phyloP scores from a whole-genome alignment of 2,888 invertebrate species.

The Lottia scabra region DNA sequence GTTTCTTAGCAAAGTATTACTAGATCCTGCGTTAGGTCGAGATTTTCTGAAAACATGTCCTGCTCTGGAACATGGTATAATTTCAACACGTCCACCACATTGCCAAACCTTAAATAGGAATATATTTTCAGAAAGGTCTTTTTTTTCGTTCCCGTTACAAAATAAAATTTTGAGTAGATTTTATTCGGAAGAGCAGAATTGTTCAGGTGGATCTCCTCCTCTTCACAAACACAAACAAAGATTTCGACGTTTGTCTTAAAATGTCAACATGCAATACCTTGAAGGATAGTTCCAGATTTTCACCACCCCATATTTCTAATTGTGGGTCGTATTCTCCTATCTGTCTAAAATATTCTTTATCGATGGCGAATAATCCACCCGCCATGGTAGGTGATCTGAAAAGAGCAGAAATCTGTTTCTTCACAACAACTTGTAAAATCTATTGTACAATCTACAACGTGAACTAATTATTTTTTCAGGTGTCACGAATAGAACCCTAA shows the following conservation, averaged over 20 bases:
- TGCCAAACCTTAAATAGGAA: constrained; percentile 88
- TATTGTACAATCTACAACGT: not conserved
- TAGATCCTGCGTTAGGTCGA: constrained; percentile 88
- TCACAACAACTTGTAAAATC: not conserved
- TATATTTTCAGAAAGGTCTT: not conserved
- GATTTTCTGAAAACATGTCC: constrained; percentile 95
- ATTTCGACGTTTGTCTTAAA: too few relatives aligned
- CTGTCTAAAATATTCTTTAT: constrained; percentile 89
- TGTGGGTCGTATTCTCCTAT: constrained; percentile 97
- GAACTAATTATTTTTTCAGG: too few relatives aligned
- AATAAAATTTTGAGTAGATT: constrained; percentile 15
- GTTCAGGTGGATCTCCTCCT: too few relatives aligned
- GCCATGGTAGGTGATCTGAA: constrained; percentile 93
- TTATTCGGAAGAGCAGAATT: too few relatives aligned
- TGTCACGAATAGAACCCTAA: too few relatives aligned
- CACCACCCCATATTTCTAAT: constrained; percentile 99
- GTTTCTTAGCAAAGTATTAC: constrained; percentile 81
- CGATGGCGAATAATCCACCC: constrained; percentile 96
- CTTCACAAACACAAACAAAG: too few relatives aligned
- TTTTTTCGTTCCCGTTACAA: too few relatives aligned
- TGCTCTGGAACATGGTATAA: constrained; percentile 94
- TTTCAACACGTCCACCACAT: constrained; percentile 92
- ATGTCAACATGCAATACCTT: too few relatives aligned
- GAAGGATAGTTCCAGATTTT: constrained; percentile 96
- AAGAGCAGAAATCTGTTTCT: not conserved